Base-by-base conservation (phyloP, 2,888 invertebrate genomes). In the Ecdyonurus torrentis region DNA sequence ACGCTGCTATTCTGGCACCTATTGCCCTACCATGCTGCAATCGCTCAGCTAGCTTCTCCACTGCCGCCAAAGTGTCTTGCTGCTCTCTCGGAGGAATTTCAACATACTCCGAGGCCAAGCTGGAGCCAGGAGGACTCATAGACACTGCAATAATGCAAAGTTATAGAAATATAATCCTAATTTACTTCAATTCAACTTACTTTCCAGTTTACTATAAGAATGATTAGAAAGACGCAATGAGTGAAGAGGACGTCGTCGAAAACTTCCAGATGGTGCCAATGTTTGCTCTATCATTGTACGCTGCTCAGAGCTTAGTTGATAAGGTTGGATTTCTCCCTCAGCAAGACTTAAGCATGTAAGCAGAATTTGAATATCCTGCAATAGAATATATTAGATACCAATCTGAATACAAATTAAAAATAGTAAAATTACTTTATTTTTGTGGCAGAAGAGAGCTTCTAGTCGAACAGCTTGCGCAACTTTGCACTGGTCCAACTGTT, bases 321-420 rank as follows among this genome's bases (percentile, higher is more conserved):
- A 63, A 23, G 63, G 63, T 59, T 59, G 52, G 19, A 63, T n/a
- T 18, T 79, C 75, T 2, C 83, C 83, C 71, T 86, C 86, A 0
- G 84, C 86, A 62, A 86, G 71, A 69, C 78, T 79, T 67, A 83
- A 74, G 66, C 84, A 85, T 1, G 84, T 76, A 71, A 83, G 77
- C 59, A 85, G 70, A 53, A 83, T 78, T 69, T 83, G 79, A 52
- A 85, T 76, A 50, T 83, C 81, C 60, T 77, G n/a, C n/a, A n/a
- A n/a, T n/a, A n/a, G n/a, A n/a, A n/a, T n/a, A n/a, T n/a, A n/a
- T n/a, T n/a, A n/a, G n/a, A n/a, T n/a, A n/a, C n/a, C n/a, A n/a
- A n/a, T n/a, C n/a, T n/a, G n/a, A n/a, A n/a, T n/a, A n/a, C n/a
- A n/a, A n/a, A n/a, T n/a, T n/a, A n/a, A n/a, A n/a, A n/a, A n/a